These are phyloP conservation scores for Melanchra persicariae DNA, from an alignment of 2,888 invertebrate genomes.

Conservation along the genomic window DNA sequence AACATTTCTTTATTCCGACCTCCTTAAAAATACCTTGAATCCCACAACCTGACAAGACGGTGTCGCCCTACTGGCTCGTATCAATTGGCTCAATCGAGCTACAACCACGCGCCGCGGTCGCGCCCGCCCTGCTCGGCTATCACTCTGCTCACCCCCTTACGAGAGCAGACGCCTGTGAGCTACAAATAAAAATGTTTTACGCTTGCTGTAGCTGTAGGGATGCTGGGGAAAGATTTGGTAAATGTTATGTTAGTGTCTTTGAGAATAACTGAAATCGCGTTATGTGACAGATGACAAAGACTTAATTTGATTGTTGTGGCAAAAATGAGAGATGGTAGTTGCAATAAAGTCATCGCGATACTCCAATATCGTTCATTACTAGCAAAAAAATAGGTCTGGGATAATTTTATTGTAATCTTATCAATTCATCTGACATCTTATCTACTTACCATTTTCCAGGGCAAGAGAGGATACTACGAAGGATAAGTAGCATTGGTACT, in stretches of 20 bases:
- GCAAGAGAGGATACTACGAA: no score
- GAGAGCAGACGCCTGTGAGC: slow-evolving; percentile 52
- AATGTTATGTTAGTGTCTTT: slow-evolving; percentile 2
- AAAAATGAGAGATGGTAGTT: no score
- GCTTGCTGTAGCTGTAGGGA: slow-evolving; percentile 4
- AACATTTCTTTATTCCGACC: neutral
- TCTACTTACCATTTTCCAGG: no score
- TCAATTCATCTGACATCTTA: no score
- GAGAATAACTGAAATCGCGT: neutral
- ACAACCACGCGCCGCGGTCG: slow-evolving; percentile 84
- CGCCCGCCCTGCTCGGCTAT: slow-evolving; percentile 58
- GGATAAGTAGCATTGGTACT: no score
- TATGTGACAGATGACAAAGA: neutral
- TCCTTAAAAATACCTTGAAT: neutral
- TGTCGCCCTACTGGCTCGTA: slow-evolving; percentile 59
- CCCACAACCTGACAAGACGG: slow-evolving; percentile 8
- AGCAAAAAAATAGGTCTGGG: no score
- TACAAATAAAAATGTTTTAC: slow-evolving; percentile 58
- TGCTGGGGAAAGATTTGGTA: neutral
- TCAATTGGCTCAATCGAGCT: slow-evolving; percentile 84
- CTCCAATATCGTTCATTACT: no score
- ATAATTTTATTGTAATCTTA: no score
- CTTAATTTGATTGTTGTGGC: no score
- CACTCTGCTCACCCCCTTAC: slow-evolving; percentile 51
- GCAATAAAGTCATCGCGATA: no score